phyloP scores from a whole-genome alignment of 2,113 vertebrate species.

The Scomber colias region DNA sequence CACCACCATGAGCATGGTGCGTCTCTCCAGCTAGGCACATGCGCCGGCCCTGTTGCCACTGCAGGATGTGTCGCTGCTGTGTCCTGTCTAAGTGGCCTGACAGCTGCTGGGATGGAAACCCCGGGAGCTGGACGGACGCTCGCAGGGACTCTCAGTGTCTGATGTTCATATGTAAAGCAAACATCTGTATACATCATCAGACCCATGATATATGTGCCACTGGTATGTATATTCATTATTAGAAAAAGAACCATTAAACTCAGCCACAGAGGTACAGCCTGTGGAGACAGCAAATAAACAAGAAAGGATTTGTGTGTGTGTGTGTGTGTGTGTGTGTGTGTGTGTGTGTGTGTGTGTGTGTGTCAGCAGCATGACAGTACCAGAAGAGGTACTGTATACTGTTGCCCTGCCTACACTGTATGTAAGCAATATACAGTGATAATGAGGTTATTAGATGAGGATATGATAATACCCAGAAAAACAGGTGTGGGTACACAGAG shows the following conservation, averaged over 20 bases:
- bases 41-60: conserved; percentile 75
- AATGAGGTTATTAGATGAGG: conserved; percentile 49
- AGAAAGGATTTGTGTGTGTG: background rate
- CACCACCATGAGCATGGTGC: conserved; percentile 74
- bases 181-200: conserved; percentile 53
- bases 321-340: background rate
- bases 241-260: conserved; percentile 68
- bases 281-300: conserved; percentile 42
- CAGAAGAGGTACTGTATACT: conserved; percentile 31
- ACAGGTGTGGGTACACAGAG: conserved; percentile 56
- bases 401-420: conserved; percentile 35
- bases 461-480: conserved; percentile 36
- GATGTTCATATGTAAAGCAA: conserved; percentile 50
- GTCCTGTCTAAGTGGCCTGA: conserved; percentile 69
- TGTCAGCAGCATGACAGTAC: conserved; percentile 36
- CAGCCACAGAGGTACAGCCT: conserved; percentile 23
- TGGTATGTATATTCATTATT: conserved; percentile 37
- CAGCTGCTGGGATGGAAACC: conserved; percentile 54
- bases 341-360: conserved; percentile 22
- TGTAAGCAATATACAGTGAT: conserved; percentile 8
- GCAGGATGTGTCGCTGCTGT: conserved; percentile 74
- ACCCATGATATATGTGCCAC: conserved; percentile 36
- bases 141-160: conserved; percentile 26
- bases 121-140: conserved; percentile 15
- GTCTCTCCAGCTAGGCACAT: conserved; percentile 62